A percentile compares a stretch with the other conserved stretches of the same genome.
phyloP scores from a whole-genome alignment of 2,888 invertebrate species.

The Syritta pipiens region DNA sequence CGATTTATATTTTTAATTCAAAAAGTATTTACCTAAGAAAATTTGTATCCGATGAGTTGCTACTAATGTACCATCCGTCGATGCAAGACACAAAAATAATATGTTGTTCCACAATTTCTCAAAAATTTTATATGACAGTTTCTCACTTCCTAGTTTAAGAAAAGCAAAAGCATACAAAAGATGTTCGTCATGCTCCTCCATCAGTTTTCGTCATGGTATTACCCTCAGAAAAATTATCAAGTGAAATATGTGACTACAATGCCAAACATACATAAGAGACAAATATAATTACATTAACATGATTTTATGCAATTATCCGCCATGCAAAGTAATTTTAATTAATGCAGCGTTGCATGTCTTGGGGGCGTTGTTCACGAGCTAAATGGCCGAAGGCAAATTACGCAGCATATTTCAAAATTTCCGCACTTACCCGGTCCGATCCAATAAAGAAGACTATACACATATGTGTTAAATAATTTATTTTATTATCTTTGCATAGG shows the following conservation, averaged over 20 bases:
- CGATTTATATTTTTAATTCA: too few species aligned
- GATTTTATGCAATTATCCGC: constrained; percentile 50
- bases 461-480: constrained; percentile 9
- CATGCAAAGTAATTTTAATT: constrained; percentile 58
- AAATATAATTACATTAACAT: constrained; percentile 50
- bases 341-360: constrained; percentile 51
- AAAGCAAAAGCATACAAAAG: too few species aligned
- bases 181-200: too few species aligned
- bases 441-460: constrained; percentile 22
- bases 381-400: constrained; percentile 31
- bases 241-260: constrained; percentile 39
- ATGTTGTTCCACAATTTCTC: too few species aligned
- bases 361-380: constrained; percentile 37
- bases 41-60: too few species aligned
- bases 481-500: constrained; percentile 24
- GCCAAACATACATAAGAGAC: constrained; percentile 27
- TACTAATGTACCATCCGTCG: too few species aligned
- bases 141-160: too few species aligned
- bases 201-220: too few species aligned
- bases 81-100: too few species aligned
- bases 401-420: constrained; percentile 52
- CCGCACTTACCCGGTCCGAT: constrained; percentile 6
- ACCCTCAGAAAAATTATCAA: too few species aligned
- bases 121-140: too few species aligned
- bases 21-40: too few species aligned